Evolutionary conservation across 2,888 invertebrate genomes (phyloP).

Genomic region (Cyclophora albipunctata): DNA sequence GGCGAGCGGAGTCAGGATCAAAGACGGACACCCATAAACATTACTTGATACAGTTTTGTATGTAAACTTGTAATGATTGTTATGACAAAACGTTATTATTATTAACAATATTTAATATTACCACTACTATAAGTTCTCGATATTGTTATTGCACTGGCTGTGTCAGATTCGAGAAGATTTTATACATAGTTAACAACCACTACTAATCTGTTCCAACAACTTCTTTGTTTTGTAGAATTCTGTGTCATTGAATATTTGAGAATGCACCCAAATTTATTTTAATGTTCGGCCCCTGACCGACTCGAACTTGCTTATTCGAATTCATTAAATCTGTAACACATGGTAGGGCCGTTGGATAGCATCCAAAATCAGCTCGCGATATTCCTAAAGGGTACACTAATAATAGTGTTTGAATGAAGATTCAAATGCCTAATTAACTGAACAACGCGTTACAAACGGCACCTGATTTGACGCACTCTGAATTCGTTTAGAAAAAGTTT

Average conservation of each 20-base stretch:
- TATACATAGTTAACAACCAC: too few relatives aligned
- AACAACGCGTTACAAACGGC: conserved; percentile 21
- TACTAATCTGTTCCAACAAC: too few relatives aligned
- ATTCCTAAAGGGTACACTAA: conserved; percentile 42
- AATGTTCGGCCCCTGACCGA: too few relatives aligned
- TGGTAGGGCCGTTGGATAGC: conserved; percentile 33
- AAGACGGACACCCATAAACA: conserved; percentile 15
- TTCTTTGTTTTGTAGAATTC: too few relatives aligned
- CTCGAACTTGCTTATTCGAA: too few relatives aligned
- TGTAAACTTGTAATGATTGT: conserved; percentile 29
- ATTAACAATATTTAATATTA: conserved; percentile 12
- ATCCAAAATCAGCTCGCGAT: conserved; percentile 36
- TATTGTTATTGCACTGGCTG: too few relatives aligned
- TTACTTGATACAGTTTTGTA: conserved; percentile 21
- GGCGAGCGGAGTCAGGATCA: conserved; percentile 32
- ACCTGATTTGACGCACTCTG: not conserved
- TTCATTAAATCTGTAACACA: not conserved
- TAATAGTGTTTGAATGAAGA: conserved; percentile 45
- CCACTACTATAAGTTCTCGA: conserved; percentile 21
- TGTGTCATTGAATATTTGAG: too few relatives aligned
- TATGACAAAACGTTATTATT: conserved; percentile 25
- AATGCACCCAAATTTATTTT: too few relatives aligned
- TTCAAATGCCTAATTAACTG: conserved; percentile 45
- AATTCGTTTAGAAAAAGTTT: not conserved
- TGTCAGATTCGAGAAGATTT: too few relatives aligned